Conservation (phyloP, 2,888 invertebrate species). For the Sinentomon sp. region DNA sequence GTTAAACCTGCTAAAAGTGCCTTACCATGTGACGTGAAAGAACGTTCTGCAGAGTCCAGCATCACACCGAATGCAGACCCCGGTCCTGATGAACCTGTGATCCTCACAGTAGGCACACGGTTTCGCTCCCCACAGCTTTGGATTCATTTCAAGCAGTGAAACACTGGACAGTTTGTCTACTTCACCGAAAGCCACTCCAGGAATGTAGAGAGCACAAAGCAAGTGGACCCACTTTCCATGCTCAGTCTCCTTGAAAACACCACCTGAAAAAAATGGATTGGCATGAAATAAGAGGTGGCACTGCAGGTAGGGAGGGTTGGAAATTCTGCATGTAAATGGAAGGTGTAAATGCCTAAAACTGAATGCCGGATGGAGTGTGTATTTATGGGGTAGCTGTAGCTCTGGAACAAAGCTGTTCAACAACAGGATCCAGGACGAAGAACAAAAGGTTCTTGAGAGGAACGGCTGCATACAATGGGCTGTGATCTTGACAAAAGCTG, state of each 20-base stretch:
- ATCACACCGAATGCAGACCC: slow-evolving; percentile 89
- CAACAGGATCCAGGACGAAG: too few relatives aligned
- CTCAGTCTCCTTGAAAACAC: slow-evolving; percentile 86
- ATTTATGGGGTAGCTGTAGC: too few relatives aligned
- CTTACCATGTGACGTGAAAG: slow-evolving; percentile 87
- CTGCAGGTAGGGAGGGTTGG: too few relatives aligned
- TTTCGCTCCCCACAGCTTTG: slow-evolving; percentile 82
- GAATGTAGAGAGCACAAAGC: slow-evolving; percentile 88
- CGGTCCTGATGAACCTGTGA: slow-evolving; percentile 57
- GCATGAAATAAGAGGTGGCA: too few relatives aligned
- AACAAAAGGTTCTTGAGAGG: too few relatives aligned
- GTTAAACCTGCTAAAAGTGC: too few relatives aligned
- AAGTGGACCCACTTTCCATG: slow-evolving; percentile 95
- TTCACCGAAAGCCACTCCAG: slow-evolving; percentile 89
- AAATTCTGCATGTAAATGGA: too few relatives aligned
- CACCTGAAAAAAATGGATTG: slow-evolving; percentile 28
- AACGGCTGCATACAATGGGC: too few relatives aligned
- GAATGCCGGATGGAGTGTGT: too few relatives aligned
- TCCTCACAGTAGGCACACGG: slow-evolving; percentile 73
- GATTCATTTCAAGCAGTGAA: slow-evolving; percentile 91
- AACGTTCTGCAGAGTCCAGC: slow-evolving; percentile 92
- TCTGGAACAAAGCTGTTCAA: too few relatives aligned
- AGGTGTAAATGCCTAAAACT: too few relatives aligned
- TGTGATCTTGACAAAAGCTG: too few relatives aligned
- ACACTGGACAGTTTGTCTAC: slow-evolving; percentile 67